These are phyloP conservation scores for Cossypha heuglini DNA, from an alignment of 2,797 vertebrate species.

Conservation along the genomic window DNA sequence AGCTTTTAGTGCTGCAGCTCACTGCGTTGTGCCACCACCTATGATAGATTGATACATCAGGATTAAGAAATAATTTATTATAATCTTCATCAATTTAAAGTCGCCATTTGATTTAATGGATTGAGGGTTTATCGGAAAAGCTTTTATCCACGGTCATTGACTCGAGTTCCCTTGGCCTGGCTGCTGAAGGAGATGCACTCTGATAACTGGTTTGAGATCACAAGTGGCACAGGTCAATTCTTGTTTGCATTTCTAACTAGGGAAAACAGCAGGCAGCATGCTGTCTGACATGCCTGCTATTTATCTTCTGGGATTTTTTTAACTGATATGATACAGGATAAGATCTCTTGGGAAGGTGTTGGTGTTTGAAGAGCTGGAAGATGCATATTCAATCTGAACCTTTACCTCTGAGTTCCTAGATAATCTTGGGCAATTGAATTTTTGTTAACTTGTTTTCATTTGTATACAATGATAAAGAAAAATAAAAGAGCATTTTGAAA, in stretches of 20 bases:
- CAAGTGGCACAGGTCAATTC: slow-evolving; percentile 54
- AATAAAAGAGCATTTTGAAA: neutral
- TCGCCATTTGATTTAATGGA: slow-evolving; percentile 75
- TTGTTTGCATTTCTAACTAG: slow-evolving; percentile 57
- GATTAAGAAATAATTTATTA: slow-evolving; percentile 71
- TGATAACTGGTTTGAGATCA: slow-evolving; percentile 68
- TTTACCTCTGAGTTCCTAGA: neutral
- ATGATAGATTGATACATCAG: slow-evolving; percentile 64
- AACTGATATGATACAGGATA: neutral
- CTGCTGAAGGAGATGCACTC: slow-evolving; percentile 53
- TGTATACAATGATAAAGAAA: neutral
- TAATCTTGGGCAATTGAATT: neutral
- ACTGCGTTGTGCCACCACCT: neutral
- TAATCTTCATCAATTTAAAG: slow-evolving; percentile 71
- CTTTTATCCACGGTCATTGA: slow-evolving; percentile 74
- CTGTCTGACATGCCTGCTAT: slow-evolving; percentile 26
- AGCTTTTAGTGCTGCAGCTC: slow-evolving; percentile 35
- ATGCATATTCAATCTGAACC: neutral
- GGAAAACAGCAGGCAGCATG: slow-evolving; percentile 46
- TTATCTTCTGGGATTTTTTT: slow-evolving; percentile 39
- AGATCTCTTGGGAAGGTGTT: neutral
- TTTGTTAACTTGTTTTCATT: neutral
- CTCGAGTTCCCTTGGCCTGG: slow-evolving; percentile 65
- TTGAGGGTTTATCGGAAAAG: slow-evolving; percentile 79
- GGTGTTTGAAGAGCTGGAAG: neutral